Conservation (phyloP, 2,797 vertebrate genomes). For the Eulemur albifrons region DNA sequence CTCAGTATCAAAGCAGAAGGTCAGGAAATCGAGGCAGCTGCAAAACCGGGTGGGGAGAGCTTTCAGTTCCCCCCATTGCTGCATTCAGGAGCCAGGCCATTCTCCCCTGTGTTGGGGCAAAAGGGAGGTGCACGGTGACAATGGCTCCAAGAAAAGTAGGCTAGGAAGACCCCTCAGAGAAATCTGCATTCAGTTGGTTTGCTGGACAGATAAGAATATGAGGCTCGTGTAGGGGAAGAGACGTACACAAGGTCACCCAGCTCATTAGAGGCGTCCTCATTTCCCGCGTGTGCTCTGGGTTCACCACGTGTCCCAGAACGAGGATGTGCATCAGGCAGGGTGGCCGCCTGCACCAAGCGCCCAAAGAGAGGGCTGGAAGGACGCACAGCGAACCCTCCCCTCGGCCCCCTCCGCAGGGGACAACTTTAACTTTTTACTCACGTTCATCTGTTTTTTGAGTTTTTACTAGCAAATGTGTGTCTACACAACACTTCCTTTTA, state of each 20-base stretch:
- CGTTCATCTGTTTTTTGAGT: not conserved
- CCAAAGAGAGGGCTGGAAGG: not conserved
- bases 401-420: fast-evolving
- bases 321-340: not conserved
- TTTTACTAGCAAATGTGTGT: not conserved
- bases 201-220: too few species aligned
- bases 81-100: not conserved
- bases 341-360: fast-evolving
- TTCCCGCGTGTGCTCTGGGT: not conserved
- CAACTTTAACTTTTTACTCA: not conserved
- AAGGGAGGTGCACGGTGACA: not conserved
- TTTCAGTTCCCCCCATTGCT: fast-evolving
- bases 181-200: not conserved
- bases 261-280: not conserved
- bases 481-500: not conserved
- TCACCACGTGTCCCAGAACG: fast-evolving
- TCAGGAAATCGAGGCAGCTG: not conserved
- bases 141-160: not conserved
- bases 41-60: not conserved
- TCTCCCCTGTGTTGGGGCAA: not conserved
- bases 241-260: not conserved
- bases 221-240: not conserved
- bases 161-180: not conserved
- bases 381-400: fast-evolving
- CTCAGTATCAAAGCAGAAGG: not conserved